These are phyloP conservation scores for Himalopsyche phryganea DNA, from an alignment of 1,140 invertebrate species.

Conservation along the genomic window DNA sequence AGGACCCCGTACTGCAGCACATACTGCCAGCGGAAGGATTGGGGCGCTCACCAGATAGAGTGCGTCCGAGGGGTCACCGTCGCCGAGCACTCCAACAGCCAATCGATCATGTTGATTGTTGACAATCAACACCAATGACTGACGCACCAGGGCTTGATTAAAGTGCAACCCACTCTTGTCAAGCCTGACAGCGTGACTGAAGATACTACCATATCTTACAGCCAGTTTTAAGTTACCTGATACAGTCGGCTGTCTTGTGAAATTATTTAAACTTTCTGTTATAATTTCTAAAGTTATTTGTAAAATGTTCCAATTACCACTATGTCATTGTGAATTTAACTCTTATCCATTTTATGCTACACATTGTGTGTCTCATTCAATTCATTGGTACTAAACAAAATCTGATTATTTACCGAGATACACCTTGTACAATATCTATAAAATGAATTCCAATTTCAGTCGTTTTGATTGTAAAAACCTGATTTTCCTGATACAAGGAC, in stretches of 20 bases:
- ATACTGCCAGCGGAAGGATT: slow-evolving; percentile 85
- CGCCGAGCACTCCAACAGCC: slow-evolving; percentile 42
- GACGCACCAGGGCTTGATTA: neutral
- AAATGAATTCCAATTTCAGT: too few relatives aligned
- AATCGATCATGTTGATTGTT: slow-evolving; percentile 62
- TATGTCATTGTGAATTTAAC: too few relatives aligned
- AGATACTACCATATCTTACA: neutral
- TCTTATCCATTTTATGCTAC: too few relatives aligned
- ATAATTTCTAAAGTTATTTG: too few relatives aligned
- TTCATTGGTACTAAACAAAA: too few relatives aligned
- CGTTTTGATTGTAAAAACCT: too few relatives aligned
- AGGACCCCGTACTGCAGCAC: slow-evolving; percentile 82
- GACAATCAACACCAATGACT: slow-evolving; percentile 53
- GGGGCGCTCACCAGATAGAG: slow-evolving; percentile 79
- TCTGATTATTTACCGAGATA: too few relatives aligned
- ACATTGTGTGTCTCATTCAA: too few relatives aligned
- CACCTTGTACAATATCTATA: too few relatives aligned
- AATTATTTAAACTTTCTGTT: neutral
- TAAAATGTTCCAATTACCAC: too few relatives aligned
- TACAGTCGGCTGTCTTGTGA: neutral
- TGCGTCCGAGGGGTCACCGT: slow-evolving; percentile 67
- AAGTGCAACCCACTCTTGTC: neutral
- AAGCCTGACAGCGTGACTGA: neutral
- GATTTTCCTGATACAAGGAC: too few relatives aligned
- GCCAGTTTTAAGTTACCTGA: neutral